Conservation (phyloP, 2,888 invertebrate species). For the Dendrolimus houi region DNA sequence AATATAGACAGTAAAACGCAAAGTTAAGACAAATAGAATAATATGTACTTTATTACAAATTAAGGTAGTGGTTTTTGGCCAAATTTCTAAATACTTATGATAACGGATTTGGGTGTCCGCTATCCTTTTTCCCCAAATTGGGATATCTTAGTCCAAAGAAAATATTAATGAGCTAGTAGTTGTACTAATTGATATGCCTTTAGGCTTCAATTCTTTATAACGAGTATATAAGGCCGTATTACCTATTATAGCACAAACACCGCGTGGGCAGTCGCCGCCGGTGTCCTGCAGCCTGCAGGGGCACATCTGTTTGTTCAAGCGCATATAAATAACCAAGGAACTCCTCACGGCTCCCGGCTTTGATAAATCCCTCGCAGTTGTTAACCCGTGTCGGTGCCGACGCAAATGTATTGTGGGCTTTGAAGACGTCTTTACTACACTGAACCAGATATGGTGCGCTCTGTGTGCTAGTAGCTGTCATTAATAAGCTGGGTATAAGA, state of each 20-base stretch:
- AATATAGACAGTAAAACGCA: too few relatives aligned
- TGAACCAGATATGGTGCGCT: neutral
- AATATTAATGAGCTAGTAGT: too few relatives aligned
- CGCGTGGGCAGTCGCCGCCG: slow-evolving; percentile 39
- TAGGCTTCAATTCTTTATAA: too few relatives aligned
- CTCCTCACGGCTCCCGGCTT: slow-evolving; percentile 41
- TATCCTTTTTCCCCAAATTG: too few relatives aligned
- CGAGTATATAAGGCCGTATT: too few relatives aligned
- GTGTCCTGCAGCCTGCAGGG: slow-evolving; percentile 45
- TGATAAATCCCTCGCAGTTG: slow-evolving; percentile 42
- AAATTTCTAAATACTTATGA: too few relatives aligned
- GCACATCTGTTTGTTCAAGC: slow-evolving; percentile 41
- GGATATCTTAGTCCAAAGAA: too few relatives aligned
- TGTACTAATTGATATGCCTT: too few relatives aligned
- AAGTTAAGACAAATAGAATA: too few relatives aligned
- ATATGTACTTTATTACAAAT: too few relatives aligned
- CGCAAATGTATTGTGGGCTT: slow-evolving; percentile 32
- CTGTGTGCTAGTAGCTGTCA: neutral
- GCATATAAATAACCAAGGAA: slow-evolving; percentile 33
- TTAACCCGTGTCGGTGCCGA: slow-evolving; percentile 31
- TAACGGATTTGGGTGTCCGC: too few relatives aligned
- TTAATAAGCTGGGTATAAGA: neutral
- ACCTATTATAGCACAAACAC: neutral
- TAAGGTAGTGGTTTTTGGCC: too few relatives aligned
- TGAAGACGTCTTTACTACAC: slow-evolving; percentile 13